Evolutionary conservation across 2,797 vertebrate genomes (phyloP).

Genomic region (Lepilemur ruficaudatus): DNA sequence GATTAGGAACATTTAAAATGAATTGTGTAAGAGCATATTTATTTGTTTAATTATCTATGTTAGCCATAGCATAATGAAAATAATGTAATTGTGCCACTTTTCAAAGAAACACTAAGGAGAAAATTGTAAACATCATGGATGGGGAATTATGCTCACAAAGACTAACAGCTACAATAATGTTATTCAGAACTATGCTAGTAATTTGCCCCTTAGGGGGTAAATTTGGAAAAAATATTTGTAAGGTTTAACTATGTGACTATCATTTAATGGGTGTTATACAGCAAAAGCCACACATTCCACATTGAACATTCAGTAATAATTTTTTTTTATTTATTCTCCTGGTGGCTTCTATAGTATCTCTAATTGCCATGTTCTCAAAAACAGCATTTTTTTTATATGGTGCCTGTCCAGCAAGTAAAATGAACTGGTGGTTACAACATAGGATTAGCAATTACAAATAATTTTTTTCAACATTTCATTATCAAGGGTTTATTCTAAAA

Average conservation of each 20-base stretch:
- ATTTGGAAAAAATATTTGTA: slow-evolving; percentile 67
- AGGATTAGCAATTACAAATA: slow-evolving; percentile 61
- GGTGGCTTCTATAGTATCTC: neutral
- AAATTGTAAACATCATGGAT: slow-evolving; percentile 68
- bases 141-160: slow-evolving; percentile 68
- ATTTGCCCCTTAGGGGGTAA: slow-evolving; percentile 67
- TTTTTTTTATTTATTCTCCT: slow-evolving; percentile 50
- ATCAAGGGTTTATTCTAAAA: slow-evolving; percentile 1
- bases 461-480: slow-evolving; percentile 50
- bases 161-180: slow-evolving; percentile 76
- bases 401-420: slow-evolving; percentile 39
- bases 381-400: neutral
- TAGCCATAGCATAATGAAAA: slow-evolving; percentile 71
- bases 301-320: slow-evolving; percentile 53
- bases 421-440: slow-evolving; percentile 36
- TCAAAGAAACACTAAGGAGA: slow-evolving; percentile 72
- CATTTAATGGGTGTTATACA: slow-evolving; percentile 62
- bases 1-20: slow-evolving; percentile 55
- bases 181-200: slow-evolving; percentile 70
- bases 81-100: slow-evolving; percentile 70
- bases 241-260: slow-evolving; percentile 62
- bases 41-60: slow-evolving; percentile 76
- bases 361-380: slow-evolving; percentile 15
- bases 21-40: slow-evolving; percentile 67
- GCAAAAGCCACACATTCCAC: slow-evolving; percentile 32